Conservation (phyloP, 2,888 invertebrate genomes). For the Geotrupes spiniger region DNA sequence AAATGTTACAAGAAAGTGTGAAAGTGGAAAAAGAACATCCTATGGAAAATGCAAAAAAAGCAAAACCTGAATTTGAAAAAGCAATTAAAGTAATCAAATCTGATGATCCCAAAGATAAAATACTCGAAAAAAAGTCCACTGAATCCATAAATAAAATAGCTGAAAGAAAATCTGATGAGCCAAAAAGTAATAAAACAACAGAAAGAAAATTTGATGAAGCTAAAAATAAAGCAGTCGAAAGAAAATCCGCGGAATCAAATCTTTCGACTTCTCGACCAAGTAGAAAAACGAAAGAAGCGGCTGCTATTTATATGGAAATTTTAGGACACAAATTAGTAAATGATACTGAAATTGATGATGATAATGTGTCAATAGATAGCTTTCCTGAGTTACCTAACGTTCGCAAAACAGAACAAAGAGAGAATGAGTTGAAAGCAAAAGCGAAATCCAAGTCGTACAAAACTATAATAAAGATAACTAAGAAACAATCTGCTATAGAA, state of each 20-base stretch:
- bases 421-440: conserved; percentile 57
- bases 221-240: conserved; percentile 9
- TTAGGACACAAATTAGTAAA: conserved; percentile 66
- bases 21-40: background rate
- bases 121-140: background rate
- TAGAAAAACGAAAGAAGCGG: conserved; percentile 73
- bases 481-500: conserved; percentile 30
- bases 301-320: conserved; percentile 71
- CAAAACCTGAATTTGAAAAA: conserved; percentile 9
- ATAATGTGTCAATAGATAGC: conserved; percentile 62
- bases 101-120: background rate
- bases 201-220: conserved; percentile 9
- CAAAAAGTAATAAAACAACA: conserved; percentile 15
- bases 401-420: conserved; percentile 59
- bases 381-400: conserved; percentile 67
- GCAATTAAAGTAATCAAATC: background rate
- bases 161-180: conserved; percentile 5
- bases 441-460: conserved; percentile 38
- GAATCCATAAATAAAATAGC: background rate
- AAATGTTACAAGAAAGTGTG: background rate
- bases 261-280: conserved; percentile 52
- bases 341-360: conserved; percentile 61
- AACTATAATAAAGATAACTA: conserved; percentile 9
- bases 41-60: conserved; percentile 4
- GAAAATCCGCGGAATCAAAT: conserved; percentile 8